phyloP scores from a whole-genome alignment of 2,113 vertebrate genomes.

The Amphilophus citrinellus region DNA sequence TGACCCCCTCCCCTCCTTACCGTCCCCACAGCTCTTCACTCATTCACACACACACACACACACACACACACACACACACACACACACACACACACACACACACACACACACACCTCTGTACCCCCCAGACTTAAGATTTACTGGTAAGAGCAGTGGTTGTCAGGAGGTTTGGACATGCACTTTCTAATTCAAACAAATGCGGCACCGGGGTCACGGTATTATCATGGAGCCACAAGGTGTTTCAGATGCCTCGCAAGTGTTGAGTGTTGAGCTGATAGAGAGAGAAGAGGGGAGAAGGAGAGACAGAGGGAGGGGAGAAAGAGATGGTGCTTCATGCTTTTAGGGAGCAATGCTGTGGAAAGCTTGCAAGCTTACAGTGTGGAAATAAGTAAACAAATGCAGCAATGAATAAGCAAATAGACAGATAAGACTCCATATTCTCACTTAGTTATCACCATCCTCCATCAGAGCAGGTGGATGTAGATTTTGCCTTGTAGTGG shows the following conservation, averaged over 20 bases:
- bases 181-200: conserved; percentile 85
- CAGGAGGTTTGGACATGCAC: conserved; percentile 79
- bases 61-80: conserved; percentile 52
- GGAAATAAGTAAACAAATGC: conserved; percentile 68
- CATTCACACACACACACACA: conserved; percentile 35
- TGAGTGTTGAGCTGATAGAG: conserved; percentile 74
- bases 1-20: conserved; percentile 57
- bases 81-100: conserved; percentile 13
- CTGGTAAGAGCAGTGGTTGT: conserved; percentile 73
- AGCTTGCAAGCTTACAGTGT: conserved; percentile 6
- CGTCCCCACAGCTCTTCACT: conserved; percentile 16
- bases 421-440: conserved; percentile 47
- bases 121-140: conserved; percentile 74
- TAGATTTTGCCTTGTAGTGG: conserved; percentile 39
- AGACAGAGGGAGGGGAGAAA: not conserved
- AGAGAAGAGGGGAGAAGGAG: conserved; percentile 21
- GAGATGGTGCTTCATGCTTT: not conserved
- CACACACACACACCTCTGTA: conserved; percentile 24
- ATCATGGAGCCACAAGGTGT: conserved; percentile 80
- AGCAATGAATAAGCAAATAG: conserved; percentile 60
- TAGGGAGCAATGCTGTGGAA: conserved; percentile 17
- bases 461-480: conserved; percentile 57
- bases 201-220: conserved; percentile 70
- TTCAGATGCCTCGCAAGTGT: conserved; percentile 79
- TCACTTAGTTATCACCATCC: conserved; percentile 52